Percentiles rank a stretch among this genome's conserved stretches.
phyloP scores from a whole-genome alignment of 2,797 vertebrate genomes.

The Pitangus sulphuratus region DNA sequence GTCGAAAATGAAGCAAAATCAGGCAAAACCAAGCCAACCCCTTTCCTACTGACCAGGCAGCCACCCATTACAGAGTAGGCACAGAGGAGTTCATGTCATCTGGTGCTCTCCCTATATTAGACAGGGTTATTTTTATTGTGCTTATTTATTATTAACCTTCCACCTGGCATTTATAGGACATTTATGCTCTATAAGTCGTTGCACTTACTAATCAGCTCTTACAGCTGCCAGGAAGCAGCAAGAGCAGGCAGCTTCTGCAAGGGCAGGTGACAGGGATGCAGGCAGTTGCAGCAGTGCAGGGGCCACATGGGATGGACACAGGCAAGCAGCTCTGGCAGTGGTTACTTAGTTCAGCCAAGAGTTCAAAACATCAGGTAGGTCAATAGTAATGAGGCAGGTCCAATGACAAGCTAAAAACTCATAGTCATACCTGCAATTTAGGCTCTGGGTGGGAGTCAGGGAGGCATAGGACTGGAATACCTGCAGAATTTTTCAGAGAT shows the following conservation, averaged over 20 bases:
- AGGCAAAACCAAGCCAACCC: background rate
- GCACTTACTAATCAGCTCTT: background rate
- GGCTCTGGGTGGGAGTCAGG: accelerated
- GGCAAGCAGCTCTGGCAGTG: background rate
- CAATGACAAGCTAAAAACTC: background rate
- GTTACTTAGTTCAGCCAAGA: background rate
- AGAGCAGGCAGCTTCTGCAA: background rate
- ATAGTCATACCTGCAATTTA: background rate
- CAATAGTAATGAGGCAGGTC: background rate
- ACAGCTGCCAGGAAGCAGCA: background rate
- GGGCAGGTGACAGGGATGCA: background rate
- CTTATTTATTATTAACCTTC: background rate
- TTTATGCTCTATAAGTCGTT: background rate
- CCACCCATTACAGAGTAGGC: background rate
- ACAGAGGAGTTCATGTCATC: background rate
- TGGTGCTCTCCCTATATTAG: background rate
- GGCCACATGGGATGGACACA: accelerated
- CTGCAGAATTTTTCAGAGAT: background rate
- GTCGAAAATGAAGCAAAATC: background rate
- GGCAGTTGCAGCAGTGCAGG: background rate
- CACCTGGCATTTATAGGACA: background rate
- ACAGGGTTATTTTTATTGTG: background rate
- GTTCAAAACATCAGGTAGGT: background rate
- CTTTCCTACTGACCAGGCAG: background rate
- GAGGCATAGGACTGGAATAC: background rate